Base-by-base conservation (phyloP, 2,113 vertebrate species). In the Mesoclemmys tuberculata region DNA sequence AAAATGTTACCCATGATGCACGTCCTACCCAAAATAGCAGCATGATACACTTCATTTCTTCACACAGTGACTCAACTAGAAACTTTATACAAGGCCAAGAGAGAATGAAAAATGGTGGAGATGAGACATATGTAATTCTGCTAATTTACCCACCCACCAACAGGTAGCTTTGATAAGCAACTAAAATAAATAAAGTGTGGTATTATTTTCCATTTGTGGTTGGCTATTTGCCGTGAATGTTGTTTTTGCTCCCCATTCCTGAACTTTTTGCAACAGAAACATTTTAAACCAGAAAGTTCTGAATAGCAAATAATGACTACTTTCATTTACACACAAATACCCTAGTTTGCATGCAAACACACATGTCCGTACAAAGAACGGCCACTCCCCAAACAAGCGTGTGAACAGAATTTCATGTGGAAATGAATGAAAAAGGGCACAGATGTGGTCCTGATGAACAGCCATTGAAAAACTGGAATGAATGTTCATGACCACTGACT, bases 171-270 rank as follows among this genome's bases (percentile, higher is more conserved):
- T 87, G 46, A 48, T 52, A 68, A 49, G 2, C 1, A 2, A 12
- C 2, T 5, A 6, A 8, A 38, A 14, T 38, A 38, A 68, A 35
- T 16, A 9, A 16, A 68, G n/a, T n/a, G 29, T n/a, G 68, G 68
- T 41, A 10, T 31, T n/a, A n/a, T n/a, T n/a, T n/a, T n/a, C n/a
- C n/a, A n/a, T n/a, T n/a, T n/a, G n/a, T n/a, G 4, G 29, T 51
- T 84, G 58, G 12, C 19, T 54, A 6, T 1, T 2, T 6, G 13
- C 16, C 5, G 78, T 1, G 0, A 2, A 24, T 5, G 61, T 16
- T 12, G 1, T 54, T 24, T 74, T 1, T 0, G 1, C 86, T 7
- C 46, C 31, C 51, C 11, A 14, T 11, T 13, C 51, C 21, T 68
- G 49, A 80, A 83, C 5, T 88, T 84, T 84, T 54, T 48, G 41